Conservation (phyloP, 2,113 vertebrate genomes). For the Phycodurus eques region DNA sequence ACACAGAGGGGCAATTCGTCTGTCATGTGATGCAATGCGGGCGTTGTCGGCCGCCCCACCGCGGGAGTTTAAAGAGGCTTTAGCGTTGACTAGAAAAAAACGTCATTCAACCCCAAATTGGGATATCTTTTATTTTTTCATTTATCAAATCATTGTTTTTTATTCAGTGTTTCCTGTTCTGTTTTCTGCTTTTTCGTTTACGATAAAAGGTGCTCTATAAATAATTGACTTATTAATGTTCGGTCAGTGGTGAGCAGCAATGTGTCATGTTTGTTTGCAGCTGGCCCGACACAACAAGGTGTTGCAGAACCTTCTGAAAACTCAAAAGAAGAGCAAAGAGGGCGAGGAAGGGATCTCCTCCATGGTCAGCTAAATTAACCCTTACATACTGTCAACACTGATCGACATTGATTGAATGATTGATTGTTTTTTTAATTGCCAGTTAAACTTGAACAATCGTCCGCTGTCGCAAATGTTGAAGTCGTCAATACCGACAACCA, state of each 20-base stretch:
- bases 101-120: too few species aligned
- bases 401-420: background rate
- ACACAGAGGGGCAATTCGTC: too few species aligned
- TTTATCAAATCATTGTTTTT: too few species aligned
- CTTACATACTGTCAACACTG: background rate
- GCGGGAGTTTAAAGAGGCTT: too few species aligned
- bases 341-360: slow-evolving; percentile 92
- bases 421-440: slow-evolving; percentile 13
- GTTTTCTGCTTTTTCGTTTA: too few species aligned
- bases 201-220: too few species aligned
- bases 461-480: slow-evolving; percentile 93
- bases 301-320: slow-evolving; percentile 86
- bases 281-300: slow-evolving; percentile 90
- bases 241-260: background rate
- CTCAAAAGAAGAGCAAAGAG: slow-evolving; percentile 81
- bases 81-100: too few species aligned
- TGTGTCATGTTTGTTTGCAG: slow-evolving; percentile 61
- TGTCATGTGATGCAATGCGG: too few species aligned
- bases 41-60: too few species aligned
- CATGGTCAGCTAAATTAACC: slow-evolving; percentile 74
- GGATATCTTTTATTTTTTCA: too few species aligned
- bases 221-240: background rate
- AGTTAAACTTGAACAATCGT: slow-evolving; percentile 94
- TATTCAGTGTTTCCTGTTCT: too few species aligned
- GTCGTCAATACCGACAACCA: slow-evolving; percentile 75